Evolutionary conservation across 1,140 invertebrate species (phyloP).

Genomic region (Aethina tumida): DNA sequence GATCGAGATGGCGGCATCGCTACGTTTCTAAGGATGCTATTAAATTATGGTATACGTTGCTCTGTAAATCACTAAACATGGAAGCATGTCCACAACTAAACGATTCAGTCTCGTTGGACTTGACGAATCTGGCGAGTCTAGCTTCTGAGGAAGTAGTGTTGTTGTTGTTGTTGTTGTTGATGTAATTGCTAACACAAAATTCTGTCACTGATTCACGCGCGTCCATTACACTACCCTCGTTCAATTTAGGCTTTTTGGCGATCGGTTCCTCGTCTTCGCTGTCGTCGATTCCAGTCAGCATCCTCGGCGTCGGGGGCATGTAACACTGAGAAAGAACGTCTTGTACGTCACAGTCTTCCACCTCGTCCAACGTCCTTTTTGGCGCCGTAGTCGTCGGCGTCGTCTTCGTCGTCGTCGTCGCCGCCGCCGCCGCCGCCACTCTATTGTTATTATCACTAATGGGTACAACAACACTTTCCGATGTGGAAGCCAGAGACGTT

Average conservation of each 20-base stretch:
- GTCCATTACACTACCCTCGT: constrained; percentile 15
- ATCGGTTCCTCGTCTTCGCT: constrained; percentile 37
- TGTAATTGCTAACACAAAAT: constrained; percentile 18
- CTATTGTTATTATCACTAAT: neutral
- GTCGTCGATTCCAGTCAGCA: constrained; percentile 57
- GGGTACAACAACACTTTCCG: neutral
- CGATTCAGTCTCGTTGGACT: constrained; percentile 24
- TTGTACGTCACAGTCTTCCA: constrained; percentile 46
- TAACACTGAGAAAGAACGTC: constrained; percentile 59
- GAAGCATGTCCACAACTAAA: constrained; percentile 48
- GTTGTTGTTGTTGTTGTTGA: constrained; percentile 30
- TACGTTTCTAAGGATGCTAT: constrained; percentile 49
- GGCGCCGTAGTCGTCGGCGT: constrained; percentile 15
- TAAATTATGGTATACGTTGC: constrained; percentile 47
- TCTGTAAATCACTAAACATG: constrained; percentile 48
- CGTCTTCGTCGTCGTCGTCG: no score
- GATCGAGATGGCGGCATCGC: no score
- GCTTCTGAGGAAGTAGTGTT: constrained; percentile 14
- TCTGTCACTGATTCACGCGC: constrained; percentile 9
- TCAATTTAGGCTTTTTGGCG: constrained; percentile 27
- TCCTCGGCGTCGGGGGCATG: constrained; percentile 55
- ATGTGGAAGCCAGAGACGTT: constrained; percentile 18
- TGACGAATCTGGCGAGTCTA: constrained; percentile 16
- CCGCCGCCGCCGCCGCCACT: constrained; percentile 15
- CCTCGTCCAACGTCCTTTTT: constrained; percentile 41